Evolutionary conservation across 2,113 vertebrate species (phyloP).

Genomic region (Leucopsar rothschildi): DNA sequence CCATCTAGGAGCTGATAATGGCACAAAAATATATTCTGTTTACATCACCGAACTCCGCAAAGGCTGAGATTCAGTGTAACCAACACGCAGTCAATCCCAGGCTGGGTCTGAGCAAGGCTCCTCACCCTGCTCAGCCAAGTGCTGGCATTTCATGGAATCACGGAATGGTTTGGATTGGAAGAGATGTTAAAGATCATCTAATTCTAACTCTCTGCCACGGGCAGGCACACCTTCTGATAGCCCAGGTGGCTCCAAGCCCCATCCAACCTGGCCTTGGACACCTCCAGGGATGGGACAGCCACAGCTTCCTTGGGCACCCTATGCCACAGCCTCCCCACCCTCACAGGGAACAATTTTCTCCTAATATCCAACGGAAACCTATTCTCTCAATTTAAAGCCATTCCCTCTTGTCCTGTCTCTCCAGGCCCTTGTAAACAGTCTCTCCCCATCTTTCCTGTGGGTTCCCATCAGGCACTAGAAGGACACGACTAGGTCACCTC

Average conservation of each 20-base stretch:
- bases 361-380: background rate
- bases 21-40: background rate
- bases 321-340: background rate
- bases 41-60: accelerated
- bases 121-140: background rate
- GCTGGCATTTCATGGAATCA: background rate
- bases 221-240: background rate
- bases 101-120: background rate
- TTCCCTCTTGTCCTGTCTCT: background rate
- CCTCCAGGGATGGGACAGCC: background rate
- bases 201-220: background rate
- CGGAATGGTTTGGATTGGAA: background rate
- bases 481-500: background rate
- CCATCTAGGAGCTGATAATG: accelerated
- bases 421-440: background rate
- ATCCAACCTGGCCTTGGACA: background rate
- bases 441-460: background rate
- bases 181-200: background rate
- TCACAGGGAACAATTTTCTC: background rate
- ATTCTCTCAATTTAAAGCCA: background rate
- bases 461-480: background rate
- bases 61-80: background rate
- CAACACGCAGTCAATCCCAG: accelerated
- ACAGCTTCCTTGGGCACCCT: background rate
- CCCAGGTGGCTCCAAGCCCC: background rate